Evolutionary conservation across 1,140 invertebrate genomes (phyloP).

Genomic region (Alviniconcha marisindica): DNA sequence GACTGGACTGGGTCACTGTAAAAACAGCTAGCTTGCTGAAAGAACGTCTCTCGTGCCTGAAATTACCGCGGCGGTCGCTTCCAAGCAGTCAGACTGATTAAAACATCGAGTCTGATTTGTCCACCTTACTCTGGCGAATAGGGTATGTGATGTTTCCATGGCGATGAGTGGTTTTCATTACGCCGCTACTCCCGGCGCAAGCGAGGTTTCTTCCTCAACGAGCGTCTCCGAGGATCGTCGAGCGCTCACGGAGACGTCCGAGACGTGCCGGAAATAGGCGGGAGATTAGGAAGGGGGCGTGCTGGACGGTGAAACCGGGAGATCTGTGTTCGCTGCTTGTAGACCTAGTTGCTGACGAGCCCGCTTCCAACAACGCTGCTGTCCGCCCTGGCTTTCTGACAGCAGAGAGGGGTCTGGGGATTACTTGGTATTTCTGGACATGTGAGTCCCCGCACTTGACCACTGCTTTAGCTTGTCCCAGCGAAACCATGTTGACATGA

Average conservation of each 20-base stretch:
- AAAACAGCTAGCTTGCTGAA: no score
- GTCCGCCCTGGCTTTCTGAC: no score
- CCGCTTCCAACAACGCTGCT: no score
- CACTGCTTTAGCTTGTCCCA: no score
- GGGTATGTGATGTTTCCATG: slow-evolving; percentile 27
- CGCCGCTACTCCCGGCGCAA: background rate
- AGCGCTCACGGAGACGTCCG: background rate
- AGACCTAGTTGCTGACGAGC: no score
- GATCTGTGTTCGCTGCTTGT: no score
- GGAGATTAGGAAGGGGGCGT: background rate
- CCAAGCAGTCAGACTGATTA: slow-evolving; percentile 15
- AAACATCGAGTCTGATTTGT: slow-evolving; percentile 31
- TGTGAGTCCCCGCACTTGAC: no score
- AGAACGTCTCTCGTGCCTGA: background rate
- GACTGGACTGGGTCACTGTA: no score
- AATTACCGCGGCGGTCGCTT: slow-evolving; percentile 19
- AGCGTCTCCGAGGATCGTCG: background rate
- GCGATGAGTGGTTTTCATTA: slow-evolving; percentile 14
- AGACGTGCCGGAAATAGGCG: slow-evolving; percentile 7
- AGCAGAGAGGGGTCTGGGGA: no score
- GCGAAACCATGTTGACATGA: no score
- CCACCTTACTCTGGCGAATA: slow-evolving; percentile 13
- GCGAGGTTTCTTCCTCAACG: background rate
- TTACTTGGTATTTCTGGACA: no score
- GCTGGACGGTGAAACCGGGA: background rate